phyloP scores from a whole-genome alignment of 2,797 vertebrate genomes.

The Pitangus sulphuratus region DNA sequence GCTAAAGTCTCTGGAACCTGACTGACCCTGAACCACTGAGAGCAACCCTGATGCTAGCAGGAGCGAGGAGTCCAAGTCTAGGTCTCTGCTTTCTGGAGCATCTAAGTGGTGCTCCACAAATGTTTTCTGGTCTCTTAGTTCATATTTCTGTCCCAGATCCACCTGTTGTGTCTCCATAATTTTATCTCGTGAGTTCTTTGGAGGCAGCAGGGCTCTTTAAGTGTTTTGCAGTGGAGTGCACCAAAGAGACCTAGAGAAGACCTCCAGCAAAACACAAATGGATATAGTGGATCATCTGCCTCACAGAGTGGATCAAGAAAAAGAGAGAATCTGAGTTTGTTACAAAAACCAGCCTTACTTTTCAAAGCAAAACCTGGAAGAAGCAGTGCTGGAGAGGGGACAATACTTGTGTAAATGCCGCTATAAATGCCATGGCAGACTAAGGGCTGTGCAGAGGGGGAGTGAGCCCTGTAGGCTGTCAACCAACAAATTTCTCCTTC shows the following conservation, averaged over 20 bases:
- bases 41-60: not conserved
- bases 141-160: not conserved
- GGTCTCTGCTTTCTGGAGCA: not conserved
- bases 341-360: not conserved
- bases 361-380: not conserved
- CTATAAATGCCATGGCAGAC: not conserved
- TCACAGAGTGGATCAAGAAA: not conserved
- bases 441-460: not conserved
- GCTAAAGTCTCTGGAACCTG: not conserved
- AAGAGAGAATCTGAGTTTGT: not conserved
- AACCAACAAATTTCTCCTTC: fast-evolving
- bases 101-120: not conserved
- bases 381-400: not conserved
- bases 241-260: not conserved
- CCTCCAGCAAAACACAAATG: not conserved
- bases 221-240: not conserved
- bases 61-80: not conserved
- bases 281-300: not conserved
- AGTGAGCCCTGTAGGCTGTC: fast-evolving
- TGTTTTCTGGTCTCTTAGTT: not conserved
- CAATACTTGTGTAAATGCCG: not conserved
- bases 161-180: not conserved
- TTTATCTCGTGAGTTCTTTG: not conserved
- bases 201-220: not conserved
- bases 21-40: not conserved